These are phyloP conservation scores for Megaceryle alcyon DNA, from an alignment of 2,797 vertebrate genomes.

Conservation along the genomic window DNA sequence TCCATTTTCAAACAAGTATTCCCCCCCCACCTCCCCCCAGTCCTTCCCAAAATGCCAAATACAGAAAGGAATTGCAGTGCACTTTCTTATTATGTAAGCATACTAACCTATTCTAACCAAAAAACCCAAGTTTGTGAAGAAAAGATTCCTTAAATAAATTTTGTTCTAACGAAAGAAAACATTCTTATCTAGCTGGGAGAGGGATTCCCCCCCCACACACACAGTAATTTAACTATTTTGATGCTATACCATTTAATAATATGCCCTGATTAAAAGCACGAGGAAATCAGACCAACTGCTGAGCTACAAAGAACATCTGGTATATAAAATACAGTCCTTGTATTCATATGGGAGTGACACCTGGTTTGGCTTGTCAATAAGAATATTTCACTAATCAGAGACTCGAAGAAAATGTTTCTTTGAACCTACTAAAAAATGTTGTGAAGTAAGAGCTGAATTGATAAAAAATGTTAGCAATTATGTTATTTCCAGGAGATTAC, in stretches of 20 bases:
- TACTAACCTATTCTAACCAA: not conserved
- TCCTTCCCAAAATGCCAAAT: not conserved
- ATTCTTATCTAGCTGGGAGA: not conserved
- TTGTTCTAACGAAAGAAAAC: not conserved
- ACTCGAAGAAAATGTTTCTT: not conserved
- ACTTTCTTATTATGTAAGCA: not conserved
- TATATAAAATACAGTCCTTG: not conserved
- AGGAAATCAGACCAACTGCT: not conserved
- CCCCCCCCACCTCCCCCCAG: not conserved
- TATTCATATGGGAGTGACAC: not conserved
- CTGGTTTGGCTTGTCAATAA: not conserved
- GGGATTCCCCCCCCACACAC: not conserved
- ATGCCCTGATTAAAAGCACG: not conserved
- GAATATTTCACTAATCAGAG: not conserved
- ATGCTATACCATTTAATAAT: not conserved
- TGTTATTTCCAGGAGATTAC: not conserved
- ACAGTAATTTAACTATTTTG: not conserved
- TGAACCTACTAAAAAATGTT: not conserved
- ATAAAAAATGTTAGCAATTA: not conserved
- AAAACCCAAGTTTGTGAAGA: not conserved
- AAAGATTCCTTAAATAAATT: not conserved
- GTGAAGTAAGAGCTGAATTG: not conserved
- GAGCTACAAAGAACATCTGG: not conserved
- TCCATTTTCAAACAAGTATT: not conserved
- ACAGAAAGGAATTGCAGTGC: not conserved